phyloP scores from a whole-genome alignment of 2,797 vertebrate species.

The Sciaenops ocellatus region DNA sequence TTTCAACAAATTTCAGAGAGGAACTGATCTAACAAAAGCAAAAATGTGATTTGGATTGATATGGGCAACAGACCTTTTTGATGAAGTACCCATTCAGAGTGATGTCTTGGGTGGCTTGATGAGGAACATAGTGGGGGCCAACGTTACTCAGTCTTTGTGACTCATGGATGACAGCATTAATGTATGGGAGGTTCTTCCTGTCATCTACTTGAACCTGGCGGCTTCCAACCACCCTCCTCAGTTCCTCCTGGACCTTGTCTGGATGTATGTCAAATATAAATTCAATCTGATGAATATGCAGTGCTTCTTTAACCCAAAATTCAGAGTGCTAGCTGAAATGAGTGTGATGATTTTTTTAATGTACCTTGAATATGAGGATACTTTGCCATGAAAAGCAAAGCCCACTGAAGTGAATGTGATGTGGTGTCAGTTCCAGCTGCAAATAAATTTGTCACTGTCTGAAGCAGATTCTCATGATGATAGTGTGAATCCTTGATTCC shows the following conservation, averaged over 20 bases:
- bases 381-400: conserved; percentile 75
- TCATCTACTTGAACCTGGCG: conserved; percentile 61
- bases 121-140: conserved; percentile 59
- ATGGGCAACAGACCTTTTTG: conserved; percentile 51
- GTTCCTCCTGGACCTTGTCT: conserved; percentile 37
- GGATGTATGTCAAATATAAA: neutral
- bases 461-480: conserved; percentile 68
- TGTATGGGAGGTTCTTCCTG: conserved; percentile 72
- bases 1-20: neutral
- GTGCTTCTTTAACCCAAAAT: neutral
- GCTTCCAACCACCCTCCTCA: conserved; percentile 49
- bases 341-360: neutral
- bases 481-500: conserved; percentile 36
- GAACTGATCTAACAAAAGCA: neutral
- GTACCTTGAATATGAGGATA: conserved; percentile 77
- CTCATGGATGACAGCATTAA: conserved; percentile 79
- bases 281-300: neutral
- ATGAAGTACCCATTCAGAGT: conserved; percentile 77
- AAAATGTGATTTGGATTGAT: neutral
- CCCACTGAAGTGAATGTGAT: conserved; percentile 69
- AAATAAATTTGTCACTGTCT: conserved; percentile 64
- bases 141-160: conserved; percentile 72
- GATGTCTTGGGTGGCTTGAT: conserved; percentile 69
- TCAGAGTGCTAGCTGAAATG: neutral
- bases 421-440: conserved; percentile 76